phyloP scores from a whole-genome alignment of 1,140 invertebrate genomes.

The Ladona fulva region DNA sequence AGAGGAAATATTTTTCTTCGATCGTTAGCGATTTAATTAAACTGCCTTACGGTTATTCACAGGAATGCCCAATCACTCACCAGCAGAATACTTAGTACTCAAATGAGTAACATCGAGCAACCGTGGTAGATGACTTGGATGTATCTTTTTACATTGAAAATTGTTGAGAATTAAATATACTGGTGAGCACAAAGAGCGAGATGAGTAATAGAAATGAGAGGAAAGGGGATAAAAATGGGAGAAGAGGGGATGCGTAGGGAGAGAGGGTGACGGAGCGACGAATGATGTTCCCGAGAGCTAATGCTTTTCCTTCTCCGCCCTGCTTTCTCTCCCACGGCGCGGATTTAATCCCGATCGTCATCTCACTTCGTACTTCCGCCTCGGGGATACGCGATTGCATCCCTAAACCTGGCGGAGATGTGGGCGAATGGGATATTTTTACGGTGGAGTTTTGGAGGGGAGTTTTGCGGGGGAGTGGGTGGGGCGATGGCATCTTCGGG shows the following conservation, averaged over 20 bases:
- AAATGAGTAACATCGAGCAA: too few relatives aligned
- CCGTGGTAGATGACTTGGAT: too few relatives aligned
- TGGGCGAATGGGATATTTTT: background rate
- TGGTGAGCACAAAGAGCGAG: too few relatives aligned
- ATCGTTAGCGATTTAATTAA: too few relatives aligned
- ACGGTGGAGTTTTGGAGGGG: background rate
- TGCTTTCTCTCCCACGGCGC: background rate
- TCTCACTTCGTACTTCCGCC: background rate
- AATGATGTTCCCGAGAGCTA: background rate
- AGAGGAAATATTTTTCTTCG: too few relatives aligned
- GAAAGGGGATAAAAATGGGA: background rate
- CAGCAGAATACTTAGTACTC: too few relatives aligned
- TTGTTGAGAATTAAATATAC: too few relatives aligned
- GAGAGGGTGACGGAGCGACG: background rate
- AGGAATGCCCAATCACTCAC: too few relatives aligned
- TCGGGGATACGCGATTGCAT: background rate
- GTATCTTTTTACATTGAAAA: too few relatives aligned
- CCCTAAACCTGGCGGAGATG: background rate
- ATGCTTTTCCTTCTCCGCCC: background rate
- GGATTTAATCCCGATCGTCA: background rate
- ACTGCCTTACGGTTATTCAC: too few relatives aligned
- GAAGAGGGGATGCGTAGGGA: background rate
- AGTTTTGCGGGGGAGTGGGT: background rate
- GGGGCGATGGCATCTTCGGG: background rate
- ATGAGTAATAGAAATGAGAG: too few relatives aligned